phyloP scores from a whole-genome alignment of 2,797 vertebrate genomes.

The Acanthis flammea region DNA sequence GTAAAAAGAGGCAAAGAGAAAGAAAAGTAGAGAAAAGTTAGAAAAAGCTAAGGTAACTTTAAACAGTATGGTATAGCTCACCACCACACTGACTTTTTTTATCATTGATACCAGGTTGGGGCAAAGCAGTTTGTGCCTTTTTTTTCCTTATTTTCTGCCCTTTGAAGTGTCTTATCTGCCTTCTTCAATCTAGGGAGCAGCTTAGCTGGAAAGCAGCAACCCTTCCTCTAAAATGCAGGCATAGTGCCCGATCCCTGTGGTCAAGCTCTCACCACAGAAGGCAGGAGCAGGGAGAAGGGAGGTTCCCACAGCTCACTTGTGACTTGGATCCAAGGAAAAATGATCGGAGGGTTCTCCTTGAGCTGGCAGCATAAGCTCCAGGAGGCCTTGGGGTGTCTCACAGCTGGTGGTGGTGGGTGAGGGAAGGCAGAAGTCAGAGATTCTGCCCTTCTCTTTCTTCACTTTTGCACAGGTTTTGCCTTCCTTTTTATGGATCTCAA shows the following conservation, averaged over 20 bases:
- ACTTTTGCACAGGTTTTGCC: neutral
- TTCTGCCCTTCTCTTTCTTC: neutral
- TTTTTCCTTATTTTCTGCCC: neutral
- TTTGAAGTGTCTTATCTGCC: neutral
- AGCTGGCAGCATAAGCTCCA: rapidly evolving
- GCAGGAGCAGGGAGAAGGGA: neutral
- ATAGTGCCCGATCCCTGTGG: rapidly evolving
- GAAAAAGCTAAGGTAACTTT: neutral
- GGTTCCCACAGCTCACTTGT: neutral
- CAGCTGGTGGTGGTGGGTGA: rapidly evolving
- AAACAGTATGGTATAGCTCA: neutral
- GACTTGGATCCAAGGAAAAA: no score
- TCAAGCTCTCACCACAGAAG: neutral
- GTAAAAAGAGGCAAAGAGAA: neutral
- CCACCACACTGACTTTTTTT: neutral
- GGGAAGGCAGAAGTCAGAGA: neutral
- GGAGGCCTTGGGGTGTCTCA: rapidly evolving
- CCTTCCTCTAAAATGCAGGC: rapidly evolving
- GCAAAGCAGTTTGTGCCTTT: rapidly evolving
- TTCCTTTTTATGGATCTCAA: neutral
- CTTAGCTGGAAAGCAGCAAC: neutral
- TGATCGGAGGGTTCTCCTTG: rapidly evolving
- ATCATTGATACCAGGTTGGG: rapidly evolving
- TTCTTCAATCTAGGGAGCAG: neutral
- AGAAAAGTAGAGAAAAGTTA: neutral